Evolutionary conservation across 2,888 invertebrate species (phyloP).

Genomic region (Philereme vetulata): DNA sequence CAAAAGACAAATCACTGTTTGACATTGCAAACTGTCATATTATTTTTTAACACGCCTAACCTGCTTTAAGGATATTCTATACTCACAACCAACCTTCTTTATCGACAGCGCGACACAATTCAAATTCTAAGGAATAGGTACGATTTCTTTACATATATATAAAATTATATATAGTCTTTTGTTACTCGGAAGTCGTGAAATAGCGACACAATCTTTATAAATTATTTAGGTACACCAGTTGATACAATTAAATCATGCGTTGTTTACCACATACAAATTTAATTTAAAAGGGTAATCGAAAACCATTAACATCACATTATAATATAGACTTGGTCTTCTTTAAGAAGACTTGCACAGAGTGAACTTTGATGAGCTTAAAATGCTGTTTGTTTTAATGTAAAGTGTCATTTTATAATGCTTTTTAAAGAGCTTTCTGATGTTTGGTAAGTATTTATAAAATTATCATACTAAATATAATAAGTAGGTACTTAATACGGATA

Average conservation of each 20-base stretch:
- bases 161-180: too few species aligned
- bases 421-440: conserved; percentile 17
- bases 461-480: not conserved
- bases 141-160: too few species aligned
- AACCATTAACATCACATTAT: not conserved
- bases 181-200: too few species aligned
- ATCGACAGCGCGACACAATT: too few species aligned
- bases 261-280: not conserved
- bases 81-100: too few species aligned
- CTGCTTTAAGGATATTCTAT: too few species aligned
- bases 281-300: not conserved
- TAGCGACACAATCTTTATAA: not conserved
- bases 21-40: too few species aligned
- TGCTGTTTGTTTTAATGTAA: conserved; percentile 6
- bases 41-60: too few species aligned
- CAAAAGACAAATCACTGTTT: too few species aligned
- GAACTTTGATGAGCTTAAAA: conserved; percentile 1
- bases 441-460: conserved; percentile 15
- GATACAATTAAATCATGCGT: not conserved
- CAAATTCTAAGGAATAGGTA: too few species aligned
- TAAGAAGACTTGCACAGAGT: conserved; percentile 3
- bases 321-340: conserved; percentile 3
- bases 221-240: not conserved
- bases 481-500: not conserved
- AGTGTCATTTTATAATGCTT: conserved; percentile 13